Percentiles rank a stretch among this genome's conserved stretches.
Evolutionary conservation across 2,797 vertebrate genomes (phyloP).

Genomic region (Sciurus vulgaris): DNA sequence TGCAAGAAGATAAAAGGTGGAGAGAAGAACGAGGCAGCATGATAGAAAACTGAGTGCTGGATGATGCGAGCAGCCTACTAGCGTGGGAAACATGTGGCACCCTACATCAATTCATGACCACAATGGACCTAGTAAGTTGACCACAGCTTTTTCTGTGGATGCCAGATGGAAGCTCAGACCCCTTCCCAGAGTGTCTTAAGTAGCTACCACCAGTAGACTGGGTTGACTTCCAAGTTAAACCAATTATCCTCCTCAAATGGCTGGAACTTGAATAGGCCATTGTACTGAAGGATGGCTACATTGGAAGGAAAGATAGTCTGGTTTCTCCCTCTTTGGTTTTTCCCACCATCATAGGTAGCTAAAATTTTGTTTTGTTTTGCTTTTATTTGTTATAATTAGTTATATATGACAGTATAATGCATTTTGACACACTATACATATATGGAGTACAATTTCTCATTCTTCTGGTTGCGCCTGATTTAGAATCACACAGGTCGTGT

Average conservation of each 20-base stretch:
- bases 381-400: too few relatives aligned
- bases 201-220: neutral
- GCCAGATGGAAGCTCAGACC: neutral
- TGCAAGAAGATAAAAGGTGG: neutral
- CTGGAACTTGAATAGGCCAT: neutral
- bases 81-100: neutral
- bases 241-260: neutral
- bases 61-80: neutral
- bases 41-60: neutral
- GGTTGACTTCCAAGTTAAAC: neutral
- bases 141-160: neutral
- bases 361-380: neutral
- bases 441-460: too few relatives aligned
- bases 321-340: neutral
- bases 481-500: too few relatives aligned
- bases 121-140: neutral
- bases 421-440: too few relatives aligned
- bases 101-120: neutral
- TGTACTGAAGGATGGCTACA: neutral
- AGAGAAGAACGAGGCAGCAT: neutral
- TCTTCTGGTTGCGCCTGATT: too few relatives aligned
- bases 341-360: neutral
- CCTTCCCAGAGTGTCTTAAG: neutral
- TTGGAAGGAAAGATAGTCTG: neutral
- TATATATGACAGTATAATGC: too few relatives aligned